Evolutionary conservation across 2,113 vertebrate species (phyloP), one percentile per base, ranked within the genome.

Genomic region (Andinoacara biseriatus): DNA sequence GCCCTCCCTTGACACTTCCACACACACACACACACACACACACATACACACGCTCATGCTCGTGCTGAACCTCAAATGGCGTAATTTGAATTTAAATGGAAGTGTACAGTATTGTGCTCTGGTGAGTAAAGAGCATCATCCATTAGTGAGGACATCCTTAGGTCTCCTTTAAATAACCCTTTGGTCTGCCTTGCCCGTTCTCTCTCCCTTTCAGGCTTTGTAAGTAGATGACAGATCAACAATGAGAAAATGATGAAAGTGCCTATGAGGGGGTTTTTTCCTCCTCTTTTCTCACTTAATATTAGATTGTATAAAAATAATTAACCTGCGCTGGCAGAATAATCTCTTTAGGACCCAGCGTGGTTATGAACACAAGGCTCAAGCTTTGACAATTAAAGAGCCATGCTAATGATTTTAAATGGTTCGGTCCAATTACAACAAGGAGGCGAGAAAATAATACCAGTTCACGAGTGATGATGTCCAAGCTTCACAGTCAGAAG

Each of bases 21-120:
- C 69, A 86, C 62, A 58, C 82, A 60, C 81, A 87, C 76, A 85
- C 80, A 78, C 60, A 79, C 78, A 43, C n/a, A n/a, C n/a, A n/a
- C n/a, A 52, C 58, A 65, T 18, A 87, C 81, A 87, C 76, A 81
- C 84, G 76, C 81, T 75, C 81, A 26, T 49, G 49, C 58, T 76
- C 9, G 15, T 62, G 17, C 60, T 29, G 58, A 76, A 82, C 72
- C 84, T 85, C 82, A 83, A 88, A 88, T 80, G 65, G 80, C 62
- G 74, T 80, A 18, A 94, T 93, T 91, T 91, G 87, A 91, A 93
- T 93, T 86, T 85, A 94, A 93, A 94, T 90, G 91, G 84, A 81
- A 83, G 84, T 81, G 87, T 90, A 91, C 89, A 89, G 87, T 93
- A 90, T 92, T 91, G 87, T 91, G 85, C 65, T 57, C 86, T 61